phyloP scores from a whole-genome alignment of 2,888 invertebrate species.

The Trilocha varians region DNA sequence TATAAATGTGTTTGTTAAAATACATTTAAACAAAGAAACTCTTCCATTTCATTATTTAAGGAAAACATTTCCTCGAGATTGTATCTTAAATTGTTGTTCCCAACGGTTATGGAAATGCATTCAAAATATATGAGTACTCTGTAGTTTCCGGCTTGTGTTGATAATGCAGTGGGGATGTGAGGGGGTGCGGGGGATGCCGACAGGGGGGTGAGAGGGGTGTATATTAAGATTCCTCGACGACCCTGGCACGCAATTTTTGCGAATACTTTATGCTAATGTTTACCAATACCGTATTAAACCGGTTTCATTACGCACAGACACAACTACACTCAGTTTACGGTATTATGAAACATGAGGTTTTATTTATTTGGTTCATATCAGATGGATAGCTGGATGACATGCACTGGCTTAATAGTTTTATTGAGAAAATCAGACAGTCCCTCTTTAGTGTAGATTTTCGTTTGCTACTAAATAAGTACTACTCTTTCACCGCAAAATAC shows the following conservation, averaged over 20 bases:
- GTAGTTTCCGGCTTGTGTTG: not conserved
- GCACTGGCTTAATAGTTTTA: no score
- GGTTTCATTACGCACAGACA: conserved; percentile 36
- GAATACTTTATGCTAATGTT: conserved; percentile 55
- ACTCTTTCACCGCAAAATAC: no score
- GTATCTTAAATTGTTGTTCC: not conserved
- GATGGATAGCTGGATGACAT: no score
- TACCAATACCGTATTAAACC: conserved; percentile 45
- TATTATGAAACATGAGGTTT: no score
- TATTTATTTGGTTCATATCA: no score
- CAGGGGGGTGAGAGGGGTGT: not conserved
- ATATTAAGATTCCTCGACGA: conserved; percentile 38
- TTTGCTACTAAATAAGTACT: no score
- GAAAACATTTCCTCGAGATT: not conserved
- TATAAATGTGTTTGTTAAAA: no score
- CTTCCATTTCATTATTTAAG: no score
- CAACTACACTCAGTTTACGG: no score
- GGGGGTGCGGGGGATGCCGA: not conserved
- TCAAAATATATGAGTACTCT: not conserved
- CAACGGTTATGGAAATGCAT: not conserved
- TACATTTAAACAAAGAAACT: no score
- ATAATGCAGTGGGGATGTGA: not conserved
- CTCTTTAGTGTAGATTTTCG: no score
- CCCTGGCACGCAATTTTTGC: conserved; percentile 46
- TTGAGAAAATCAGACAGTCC: no score